Conservation (phyloP, 30 jellyfish, hydroid and myxozoan species). For the Aurelia sp. region DNA sequence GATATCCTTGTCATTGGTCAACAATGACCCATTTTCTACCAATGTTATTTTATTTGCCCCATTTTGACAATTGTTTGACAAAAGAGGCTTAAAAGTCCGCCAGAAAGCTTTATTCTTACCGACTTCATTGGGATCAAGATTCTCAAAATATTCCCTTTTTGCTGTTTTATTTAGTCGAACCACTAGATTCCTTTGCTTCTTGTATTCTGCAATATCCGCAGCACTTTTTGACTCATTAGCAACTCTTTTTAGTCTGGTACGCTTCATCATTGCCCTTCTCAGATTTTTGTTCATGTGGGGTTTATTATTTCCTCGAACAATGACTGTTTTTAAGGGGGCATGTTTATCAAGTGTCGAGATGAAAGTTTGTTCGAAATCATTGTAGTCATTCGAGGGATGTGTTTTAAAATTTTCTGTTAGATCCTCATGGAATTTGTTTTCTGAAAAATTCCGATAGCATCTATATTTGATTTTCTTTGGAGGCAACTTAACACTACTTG, state of each 20-base stretch:
- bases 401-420: slow-evolving; percentile 14
- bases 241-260: slow-evolving; percentile 2
- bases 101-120: neutral
- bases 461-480: too few species aligned
- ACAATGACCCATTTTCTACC: too few species aligned
- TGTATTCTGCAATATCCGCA: neutral
- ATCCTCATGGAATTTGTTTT: slow-evolving; percentile 25
- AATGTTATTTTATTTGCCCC: neutral
- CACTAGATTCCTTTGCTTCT: neutral
- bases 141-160: neutral
- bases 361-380: neutral
- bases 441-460: slow-evolving; percentile 14
- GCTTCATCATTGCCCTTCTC: slow-evolving; percentile 5
- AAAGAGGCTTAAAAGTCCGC: too few species aligned
- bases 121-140: neutral
- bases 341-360: neutral
- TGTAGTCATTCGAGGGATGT: neutral
- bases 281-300: slow-evolving; percentile 9
- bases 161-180: neutral
- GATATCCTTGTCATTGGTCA: too few species aligned
- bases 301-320: slow-evolving; percentile 11
- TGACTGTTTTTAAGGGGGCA: slow-evolving; percentile 1
- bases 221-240: neutral
- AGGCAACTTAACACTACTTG: too few species aligned
- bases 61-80: neutral